A percentile compares a stretch with the other conserved stretches of the same genome.
Conservation (phyloP, 2,113 vertebrate genomes). For the Brachypteracias leptosomus region DNA sequence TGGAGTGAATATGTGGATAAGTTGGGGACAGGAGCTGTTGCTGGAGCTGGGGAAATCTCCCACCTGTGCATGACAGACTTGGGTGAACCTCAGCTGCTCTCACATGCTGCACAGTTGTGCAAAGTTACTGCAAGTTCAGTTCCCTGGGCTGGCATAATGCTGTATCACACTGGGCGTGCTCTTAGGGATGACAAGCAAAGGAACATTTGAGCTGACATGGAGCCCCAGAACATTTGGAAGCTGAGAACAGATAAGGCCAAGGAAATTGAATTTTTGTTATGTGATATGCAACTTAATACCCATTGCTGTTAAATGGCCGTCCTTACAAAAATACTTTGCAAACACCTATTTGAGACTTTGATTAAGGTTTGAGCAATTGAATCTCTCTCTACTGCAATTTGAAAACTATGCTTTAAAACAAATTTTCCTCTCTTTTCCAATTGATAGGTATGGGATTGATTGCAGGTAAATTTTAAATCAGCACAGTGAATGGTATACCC, state of each 20-base stretch:
- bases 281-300: neutral
- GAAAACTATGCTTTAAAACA: neutral
- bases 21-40: neutral
- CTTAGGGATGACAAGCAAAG: neutral
- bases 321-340: neutral
- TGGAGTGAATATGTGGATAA: neutral
- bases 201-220: neutral
- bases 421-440: neutral
- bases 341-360: neutral
- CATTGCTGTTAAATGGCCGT: neutral
- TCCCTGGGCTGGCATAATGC: neutral
- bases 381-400: neutral
- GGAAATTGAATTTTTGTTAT: neutral
- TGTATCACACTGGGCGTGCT: neutral
- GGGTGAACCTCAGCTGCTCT: conserved; percentile 1
- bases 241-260: neutral
- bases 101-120: neutral
- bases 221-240: neutral
- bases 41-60: neutral
- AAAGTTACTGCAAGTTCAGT: neutral
- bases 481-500: neutral
- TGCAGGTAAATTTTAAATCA: neutral
- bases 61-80: neutral
- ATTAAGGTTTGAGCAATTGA: neutral
- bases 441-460: neutral